Conservation (phyloP, 1,140 invertebrate genomes). For the Plectrocnemia conspersa region DNA sequence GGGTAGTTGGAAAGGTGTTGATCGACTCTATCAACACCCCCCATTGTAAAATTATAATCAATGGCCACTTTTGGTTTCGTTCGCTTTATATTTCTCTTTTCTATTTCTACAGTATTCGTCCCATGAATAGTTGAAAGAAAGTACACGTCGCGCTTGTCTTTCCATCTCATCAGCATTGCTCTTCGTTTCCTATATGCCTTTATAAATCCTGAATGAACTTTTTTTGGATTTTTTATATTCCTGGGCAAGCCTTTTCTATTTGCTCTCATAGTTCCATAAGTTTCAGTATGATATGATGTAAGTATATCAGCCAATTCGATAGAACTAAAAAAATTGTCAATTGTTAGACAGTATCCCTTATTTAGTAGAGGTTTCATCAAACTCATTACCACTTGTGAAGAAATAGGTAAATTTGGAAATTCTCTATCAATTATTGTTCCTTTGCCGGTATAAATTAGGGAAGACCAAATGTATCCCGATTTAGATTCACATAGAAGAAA, state of each 20-base stretch:
- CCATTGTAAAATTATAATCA: background rate
- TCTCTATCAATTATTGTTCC: slow-evolving; percentile 9
- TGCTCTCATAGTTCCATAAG: background rate
- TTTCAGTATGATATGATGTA: background rate
- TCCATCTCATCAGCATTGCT: background rate
- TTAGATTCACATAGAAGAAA: slow-evolving; percentile 6
- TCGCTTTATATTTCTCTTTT: background rate
- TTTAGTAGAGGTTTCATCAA: slow-evolving; percentile 9
- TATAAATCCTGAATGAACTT: background rate
- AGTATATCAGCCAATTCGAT: background rate
- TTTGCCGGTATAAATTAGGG: slow-evolving; percentile 4
- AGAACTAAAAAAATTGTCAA: background rate
- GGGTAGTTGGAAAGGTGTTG: background rate
- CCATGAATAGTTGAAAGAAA: background rate
- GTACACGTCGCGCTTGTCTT: background rate
- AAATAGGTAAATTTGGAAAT: background rate
- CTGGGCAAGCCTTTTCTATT: background rate
- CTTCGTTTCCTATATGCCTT: background rate
- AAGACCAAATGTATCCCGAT: slow-evolving; percentile 2
- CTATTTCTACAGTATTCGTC: background rate
- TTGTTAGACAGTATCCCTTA: slow-evolving; percentile 6
- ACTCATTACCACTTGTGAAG: background rate
- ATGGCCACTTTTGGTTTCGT: slow-evolving; percentile 1
- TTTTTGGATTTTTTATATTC: slow-evolving; percentile 1
- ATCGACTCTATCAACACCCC: background rate